phyloP scores from a whole-genome alignment of 1,140 invertebrate genomes.

The Drosophila kohkoa region DNA sequence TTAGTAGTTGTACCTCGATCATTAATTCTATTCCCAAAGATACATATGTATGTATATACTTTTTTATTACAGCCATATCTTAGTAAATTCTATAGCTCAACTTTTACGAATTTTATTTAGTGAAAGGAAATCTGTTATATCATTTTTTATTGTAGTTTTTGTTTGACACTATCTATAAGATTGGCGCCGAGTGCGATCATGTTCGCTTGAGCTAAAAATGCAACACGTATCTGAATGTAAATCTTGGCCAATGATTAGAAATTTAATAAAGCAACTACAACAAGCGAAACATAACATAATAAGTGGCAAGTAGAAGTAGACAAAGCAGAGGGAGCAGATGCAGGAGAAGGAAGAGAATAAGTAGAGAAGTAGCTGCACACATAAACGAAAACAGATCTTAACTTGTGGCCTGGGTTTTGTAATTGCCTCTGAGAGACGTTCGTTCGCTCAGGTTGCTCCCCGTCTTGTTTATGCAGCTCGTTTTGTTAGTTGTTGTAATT shows the following conservation, averaged over 20 bases:
- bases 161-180: slow-evolving; percentile 9
- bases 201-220: slow-evolving; percentile 1
- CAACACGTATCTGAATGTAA: slow-evolving; percentile 55
- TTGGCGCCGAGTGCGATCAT: slow-evolving; percentile 7
- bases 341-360: background rate
- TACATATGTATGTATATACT: too few species aligned
- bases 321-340: background rate
- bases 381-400: slow-evolving; percentile 45
- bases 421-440: slow-evolving; percentile 52
- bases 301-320: slow-evolving; percentile 30
- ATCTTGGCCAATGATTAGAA: slow-evolving; percentile 67
- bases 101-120: background rate
- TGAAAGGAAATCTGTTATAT: slow-evolving; percentile 5
- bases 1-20: too few species aligned
- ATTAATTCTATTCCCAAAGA: too few species aligned
- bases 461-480: slow-evolving; percentile 55
- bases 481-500: slow-evolving; percentile 75
- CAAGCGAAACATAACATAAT: slow-evolving; percentile 38
- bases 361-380: background rate
- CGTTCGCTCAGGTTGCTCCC: slow-evolving; percentile 2
- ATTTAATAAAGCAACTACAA: slow-evolving; percentile 71
- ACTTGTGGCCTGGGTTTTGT: slow-evolving; percentile 54
- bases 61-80: too few species aligned
- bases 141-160: background rate
- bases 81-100: too few species aligned